These are phyloP conservation scores for Drosophila nr. fundita DNA, from an alignment of 2,888 invertebrate species.

Conservation along the genomic window DNA sequence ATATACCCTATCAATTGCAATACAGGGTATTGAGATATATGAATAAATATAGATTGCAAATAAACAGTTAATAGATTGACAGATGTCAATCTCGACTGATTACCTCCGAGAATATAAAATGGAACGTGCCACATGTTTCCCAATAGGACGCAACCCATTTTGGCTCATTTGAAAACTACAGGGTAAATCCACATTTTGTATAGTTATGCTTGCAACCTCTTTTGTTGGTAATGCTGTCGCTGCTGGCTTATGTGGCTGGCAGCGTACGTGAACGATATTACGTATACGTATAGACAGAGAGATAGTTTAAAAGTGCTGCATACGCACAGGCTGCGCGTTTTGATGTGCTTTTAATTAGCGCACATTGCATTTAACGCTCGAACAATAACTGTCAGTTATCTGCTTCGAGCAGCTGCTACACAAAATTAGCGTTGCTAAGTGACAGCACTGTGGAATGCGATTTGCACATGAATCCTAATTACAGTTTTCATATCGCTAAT, in stretches of 20 bases:
- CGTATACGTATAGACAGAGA: constrained; percentile 37
- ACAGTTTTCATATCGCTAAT: constrained; percentile 52
- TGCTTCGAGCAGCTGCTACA: constrained; percentile 23
- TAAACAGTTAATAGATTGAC: neutral
- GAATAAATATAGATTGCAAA: neutral
- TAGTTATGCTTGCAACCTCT: neutral
- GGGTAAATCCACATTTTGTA: neutral
- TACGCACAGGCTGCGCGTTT: constrained; percentile 18
- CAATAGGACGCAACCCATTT: rapidly evolving
- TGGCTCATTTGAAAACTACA: neutral
- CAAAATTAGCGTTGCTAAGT: constrained; percentile 19
- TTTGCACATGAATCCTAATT: constrained; percentile 50
- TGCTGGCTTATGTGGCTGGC: constrained; percentile 4
- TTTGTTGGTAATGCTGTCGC: neutral
- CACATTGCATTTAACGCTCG: constrained; percentile 24
- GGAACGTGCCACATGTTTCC: no score
- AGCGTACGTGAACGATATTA: constrained; percentile 29
- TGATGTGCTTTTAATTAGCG: constrained; percentile 44
- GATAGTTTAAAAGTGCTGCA: constrained; percentile 22
- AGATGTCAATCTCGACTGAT: neutral
- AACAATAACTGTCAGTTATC: constrained; percentile 39
- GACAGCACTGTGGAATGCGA: constrained; percentile 26
- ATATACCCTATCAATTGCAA: neutral
- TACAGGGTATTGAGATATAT: neutral
- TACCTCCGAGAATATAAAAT: neutral